phyloP scores from a whole-genome alignment of 2,113 vertebrate genomes.

The Micronisus gabar region DNA sequence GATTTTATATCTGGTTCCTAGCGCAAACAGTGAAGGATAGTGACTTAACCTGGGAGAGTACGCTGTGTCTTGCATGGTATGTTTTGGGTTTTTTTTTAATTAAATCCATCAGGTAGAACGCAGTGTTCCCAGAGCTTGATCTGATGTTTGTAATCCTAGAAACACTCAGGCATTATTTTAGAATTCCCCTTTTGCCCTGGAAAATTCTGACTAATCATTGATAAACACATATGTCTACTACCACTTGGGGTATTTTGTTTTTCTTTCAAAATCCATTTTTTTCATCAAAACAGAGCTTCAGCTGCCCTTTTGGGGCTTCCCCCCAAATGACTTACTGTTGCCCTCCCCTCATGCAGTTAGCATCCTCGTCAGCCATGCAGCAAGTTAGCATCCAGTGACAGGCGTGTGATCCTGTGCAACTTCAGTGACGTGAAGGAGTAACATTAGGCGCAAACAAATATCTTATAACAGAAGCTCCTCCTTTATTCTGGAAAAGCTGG shows the following conservation, averaged over 20 bases:
- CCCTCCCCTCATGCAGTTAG: neutral
- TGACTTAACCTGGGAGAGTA: neutral
- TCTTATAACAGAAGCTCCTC: neutral
- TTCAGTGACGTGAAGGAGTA: neutral
- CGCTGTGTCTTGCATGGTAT: neutral
- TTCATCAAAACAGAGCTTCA: neutral
- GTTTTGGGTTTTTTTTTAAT: neutral
- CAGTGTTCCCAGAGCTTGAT: neutral
- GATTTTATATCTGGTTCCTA: neutral
- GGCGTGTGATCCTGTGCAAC: neutral
- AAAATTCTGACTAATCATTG: neutral
- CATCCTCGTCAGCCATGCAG: neutral
- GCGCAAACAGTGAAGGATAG: neutral
- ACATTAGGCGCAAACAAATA: neutral
- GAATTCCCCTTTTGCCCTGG: neutral
- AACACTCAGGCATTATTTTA: neutral
- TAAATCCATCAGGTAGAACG: neutral
- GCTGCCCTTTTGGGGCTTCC: neutral
- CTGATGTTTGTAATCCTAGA: neutral
- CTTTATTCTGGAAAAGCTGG: neutral
- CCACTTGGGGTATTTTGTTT: fast-evolving
- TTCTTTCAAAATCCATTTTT: neutral
- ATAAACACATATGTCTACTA: neutral
- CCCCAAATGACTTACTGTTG: neutral
- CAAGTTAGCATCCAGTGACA: neutral